phyloP scores from a whole-genome alignment of 2,113 vertebrate genomes.

The Solea solea region DNA sequence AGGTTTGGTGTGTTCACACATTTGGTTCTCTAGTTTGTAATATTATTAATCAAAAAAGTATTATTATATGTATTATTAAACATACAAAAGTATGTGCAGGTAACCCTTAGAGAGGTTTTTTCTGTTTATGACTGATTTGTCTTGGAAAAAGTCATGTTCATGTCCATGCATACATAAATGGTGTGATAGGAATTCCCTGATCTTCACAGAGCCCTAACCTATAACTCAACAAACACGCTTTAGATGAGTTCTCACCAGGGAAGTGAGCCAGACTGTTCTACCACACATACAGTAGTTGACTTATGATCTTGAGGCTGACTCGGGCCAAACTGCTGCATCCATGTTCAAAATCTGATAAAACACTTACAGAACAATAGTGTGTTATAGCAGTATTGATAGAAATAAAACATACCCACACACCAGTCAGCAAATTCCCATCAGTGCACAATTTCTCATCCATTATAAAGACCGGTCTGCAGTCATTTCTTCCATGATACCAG shows the following conservation, averaged over 20 bases:
- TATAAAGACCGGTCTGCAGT: not conserved
- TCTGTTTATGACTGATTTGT: no score
- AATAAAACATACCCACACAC: not conserved
- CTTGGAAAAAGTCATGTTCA: no score
- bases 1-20: not conserved
- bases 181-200: not conserved
- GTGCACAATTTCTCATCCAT: not conserved
- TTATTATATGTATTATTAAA: no score
- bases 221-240: not conserved
- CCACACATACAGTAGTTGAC: not conserved
- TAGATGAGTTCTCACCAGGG: not conserved
- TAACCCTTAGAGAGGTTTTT: no score
- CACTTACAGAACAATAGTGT: not conserved
- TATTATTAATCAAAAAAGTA: no score
- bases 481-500: not conserved
- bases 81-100: no score
- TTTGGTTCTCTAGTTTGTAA: not conserved
- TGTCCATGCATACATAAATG: no score
- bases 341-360: not conserved
- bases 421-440: not conserved
- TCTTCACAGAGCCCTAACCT: not conserved
- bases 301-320: no score
- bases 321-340: not conserved
- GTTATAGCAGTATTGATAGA: not conserved
- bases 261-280: not conserved